A percentile compares a stretch with the other conserved stretches of the same genome.
phyloP scores from a whole-genome alignment of 2,888 invertebrate genomes.

The Osedax frankpressi region DNA sequence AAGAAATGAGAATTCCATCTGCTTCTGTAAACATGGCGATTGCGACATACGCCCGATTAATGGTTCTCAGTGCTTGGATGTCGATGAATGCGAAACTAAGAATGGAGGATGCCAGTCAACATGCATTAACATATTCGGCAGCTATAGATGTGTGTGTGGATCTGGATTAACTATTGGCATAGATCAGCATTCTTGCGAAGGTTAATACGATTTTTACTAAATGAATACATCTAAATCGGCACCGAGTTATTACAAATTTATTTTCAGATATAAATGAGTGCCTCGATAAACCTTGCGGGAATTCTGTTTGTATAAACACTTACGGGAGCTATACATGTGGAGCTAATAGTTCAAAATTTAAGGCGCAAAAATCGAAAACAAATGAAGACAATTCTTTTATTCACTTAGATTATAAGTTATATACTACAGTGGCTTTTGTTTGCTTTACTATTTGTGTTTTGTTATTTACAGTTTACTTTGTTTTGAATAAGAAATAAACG shows the following conservation, averaged over 20 bases:
- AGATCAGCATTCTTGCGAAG: too few species aligned
- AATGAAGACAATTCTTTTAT: too few species aligned
- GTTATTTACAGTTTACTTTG: too few species aligned
- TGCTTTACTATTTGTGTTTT: too few species aligned
- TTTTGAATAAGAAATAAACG: too few species aligned
- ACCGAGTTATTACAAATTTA: too few species aligned
- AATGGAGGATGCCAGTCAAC: not conserved
- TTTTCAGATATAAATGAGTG: not conserved
- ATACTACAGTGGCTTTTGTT: too few species aligned
- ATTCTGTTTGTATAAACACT: not conserved
- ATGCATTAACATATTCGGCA: not conserved
- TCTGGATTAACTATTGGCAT: not conserved
- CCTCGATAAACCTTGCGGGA: not conserved
- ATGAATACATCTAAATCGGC: too few species aligned
- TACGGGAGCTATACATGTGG: not conserved
- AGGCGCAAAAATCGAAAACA: too few species aligned
- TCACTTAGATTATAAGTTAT: too few species aligned
- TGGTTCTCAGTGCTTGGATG: not conserved
- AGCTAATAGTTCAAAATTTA: too few species aligned
- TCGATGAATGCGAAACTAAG: not conserved
- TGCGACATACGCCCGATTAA: not conserved
- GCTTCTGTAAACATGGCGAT: not conserved
- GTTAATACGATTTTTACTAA: too few species aligned
- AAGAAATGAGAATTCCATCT: not conserved
- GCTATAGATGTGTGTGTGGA: not conserved